Base-by-base conservation (phyloP, 2,797 vertebrate genomes). In the Diplodus puntazzo region DNA sequence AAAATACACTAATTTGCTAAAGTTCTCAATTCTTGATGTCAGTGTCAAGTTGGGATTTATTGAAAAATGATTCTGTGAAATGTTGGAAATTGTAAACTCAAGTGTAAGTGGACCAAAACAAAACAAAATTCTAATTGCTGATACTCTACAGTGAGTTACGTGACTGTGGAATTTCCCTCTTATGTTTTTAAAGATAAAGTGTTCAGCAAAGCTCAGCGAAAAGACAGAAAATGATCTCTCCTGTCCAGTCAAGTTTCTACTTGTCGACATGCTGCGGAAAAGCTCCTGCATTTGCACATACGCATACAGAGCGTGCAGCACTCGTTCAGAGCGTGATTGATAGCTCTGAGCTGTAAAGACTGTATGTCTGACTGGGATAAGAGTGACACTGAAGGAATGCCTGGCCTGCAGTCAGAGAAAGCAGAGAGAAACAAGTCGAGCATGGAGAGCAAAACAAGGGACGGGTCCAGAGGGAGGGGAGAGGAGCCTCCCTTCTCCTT, bases 331-430 rank as follows among this genome's bases (percentile, higher is more conserved):
- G 20, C 1, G 0, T 77, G 82, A 87, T 60, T 85, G 91, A 85
- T 75, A 18, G 59, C 4, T 2, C 45, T 48, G 64, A 81, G 76
- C 70, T 54, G 48, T 69, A 10, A 81, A 71, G 58, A 73, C 64
- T 13, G 1, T 63, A 30, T 63, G 76, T 69, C 61, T 86, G 72
- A 81, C 23, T 46, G 63, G 77, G 79, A 73, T 69, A 55, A 59
- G 70, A 81, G 86, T 86, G 88, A 87, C 88, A 79, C 27, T 30
- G 53, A 86, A 81, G 85, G 85, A 92, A 94, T 93, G 83, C 61
- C 76, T 91, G 82, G 88, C 91, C 84, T 63, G 61, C 69, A 88
- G 88, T 92, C 83, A 87, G 77, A 80, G 73, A 69, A 78, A 80
- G 66, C 72, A 73, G 23, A 75, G 62, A 21, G 62, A 71, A 42